A percentile compares a stretch with the other conserved stretches of the same genome.
These are phyloP conservation scores for Microvelia longipes DNA, from an alignment of 1,140 invertebrate species.

Conservation along the genomic window DNA sequence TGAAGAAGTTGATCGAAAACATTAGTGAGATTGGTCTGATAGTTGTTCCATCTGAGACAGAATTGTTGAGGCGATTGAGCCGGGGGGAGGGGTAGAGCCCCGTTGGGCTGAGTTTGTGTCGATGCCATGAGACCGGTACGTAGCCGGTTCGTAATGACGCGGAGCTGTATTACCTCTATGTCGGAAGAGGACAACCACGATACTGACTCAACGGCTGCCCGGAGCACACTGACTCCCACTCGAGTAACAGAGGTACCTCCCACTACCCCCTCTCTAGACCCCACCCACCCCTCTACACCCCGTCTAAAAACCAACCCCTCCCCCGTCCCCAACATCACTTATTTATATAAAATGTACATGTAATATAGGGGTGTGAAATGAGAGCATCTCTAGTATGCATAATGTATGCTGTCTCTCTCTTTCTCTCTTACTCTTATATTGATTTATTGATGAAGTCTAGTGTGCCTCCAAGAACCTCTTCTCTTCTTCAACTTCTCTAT, in stretches of 20 bases:
- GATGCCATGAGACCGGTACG: conserved; percentile 4
- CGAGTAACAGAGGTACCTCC: not conserved
- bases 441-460: conserved; percentile 12
- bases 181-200: not conserved
- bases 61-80: conserved; percentile 45
- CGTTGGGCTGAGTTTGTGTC: not conserved
- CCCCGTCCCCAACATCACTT: conserved; percentile 12
- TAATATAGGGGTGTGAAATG: conserved; percentile 24
- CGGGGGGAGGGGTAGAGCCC: conserved; percentile 9
- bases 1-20: conserved; percentile 83
- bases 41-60: conserved; percentile 88
- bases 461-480: conserved; percentile 4
- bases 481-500: conserved; percentile 6
- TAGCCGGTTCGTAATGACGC: not conserved
- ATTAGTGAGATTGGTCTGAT: conserved; percentile 76
- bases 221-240: not conserved
- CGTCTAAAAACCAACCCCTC: conserved; percentile 5
- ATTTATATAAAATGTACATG: conserved; percentile 25
- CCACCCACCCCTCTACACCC: conserved; percentile 8
- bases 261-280: conserved; percentile 4
- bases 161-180: not conserved
- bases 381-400: conserved; percentile 22
- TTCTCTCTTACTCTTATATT: conserved; percentile 8
- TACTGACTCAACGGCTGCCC: conserved; percentile 1
- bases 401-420: conserved; percentile 15